These are phyloP conservation scores for Nowickia ferox DNA, from an alignment of 2,888 invertebrate species.

Conservation along the genomic window DNA sequence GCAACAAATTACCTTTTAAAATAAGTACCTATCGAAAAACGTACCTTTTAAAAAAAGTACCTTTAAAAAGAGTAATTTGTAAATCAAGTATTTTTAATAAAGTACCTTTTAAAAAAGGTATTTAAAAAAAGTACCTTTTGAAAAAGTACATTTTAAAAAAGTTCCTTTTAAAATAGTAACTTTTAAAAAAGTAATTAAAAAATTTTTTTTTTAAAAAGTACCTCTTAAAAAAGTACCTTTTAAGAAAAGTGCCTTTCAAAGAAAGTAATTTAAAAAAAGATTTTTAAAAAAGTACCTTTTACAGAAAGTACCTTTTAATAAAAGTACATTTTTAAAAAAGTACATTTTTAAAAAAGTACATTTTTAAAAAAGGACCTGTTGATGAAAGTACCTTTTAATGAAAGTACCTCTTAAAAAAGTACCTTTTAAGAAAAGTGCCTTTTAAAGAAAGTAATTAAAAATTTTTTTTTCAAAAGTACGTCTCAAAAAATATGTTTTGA, in stretches of 20 bases:
- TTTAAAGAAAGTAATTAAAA: neutral
- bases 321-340: neutral
- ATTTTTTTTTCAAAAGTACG: neutral
- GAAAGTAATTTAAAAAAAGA: too few relatives aligned
- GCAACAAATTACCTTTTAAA: too few relatives aligned
- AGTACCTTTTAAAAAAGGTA: neutral
- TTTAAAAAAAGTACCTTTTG: neutral
- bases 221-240: neutral
- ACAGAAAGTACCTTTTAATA: neutral
- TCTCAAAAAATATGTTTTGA: neutral
- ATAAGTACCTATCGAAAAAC: too few relatives aligned
- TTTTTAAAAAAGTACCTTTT: neutral
- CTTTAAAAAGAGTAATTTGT: neutral
- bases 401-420: neutral
- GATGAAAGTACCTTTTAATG: neutral
- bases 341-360: neutral
- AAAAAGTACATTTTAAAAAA: neutral
- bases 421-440: neutral
- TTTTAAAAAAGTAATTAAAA: too few relatives aligned
- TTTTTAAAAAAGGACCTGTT: neutral
- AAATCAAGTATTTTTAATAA: neutral
- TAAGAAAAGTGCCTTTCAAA: neutral
- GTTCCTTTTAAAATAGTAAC: neutral
- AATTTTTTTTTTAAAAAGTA: neutral
- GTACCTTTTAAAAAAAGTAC: neutral